phyloP scores from a whole-genome alignment of 2,113 vertebrate species.

The Dromaius novaehollandiae region DNA sequence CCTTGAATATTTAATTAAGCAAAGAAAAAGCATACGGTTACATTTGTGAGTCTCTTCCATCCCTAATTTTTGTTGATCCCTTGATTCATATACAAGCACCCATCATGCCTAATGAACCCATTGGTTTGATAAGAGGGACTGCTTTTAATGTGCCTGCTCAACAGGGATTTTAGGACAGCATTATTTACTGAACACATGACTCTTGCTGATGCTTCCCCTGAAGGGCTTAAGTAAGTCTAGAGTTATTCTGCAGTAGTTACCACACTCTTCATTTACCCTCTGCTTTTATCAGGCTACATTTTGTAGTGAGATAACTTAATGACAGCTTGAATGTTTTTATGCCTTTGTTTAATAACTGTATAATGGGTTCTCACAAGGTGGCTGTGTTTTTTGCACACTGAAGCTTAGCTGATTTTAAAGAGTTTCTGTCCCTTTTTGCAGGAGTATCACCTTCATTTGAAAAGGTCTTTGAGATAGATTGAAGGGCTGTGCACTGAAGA shows the following conservation, averaged over 20 bases:
- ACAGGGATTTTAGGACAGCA: not conserved
- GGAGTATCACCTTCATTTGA: not conserved
- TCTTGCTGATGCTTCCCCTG: not conserved
- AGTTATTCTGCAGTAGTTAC: not conserved
- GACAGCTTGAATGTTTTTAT: not conserved
- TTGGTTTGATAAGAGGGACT: fast-evolving
- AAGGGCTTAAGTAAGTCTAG: not conserved
- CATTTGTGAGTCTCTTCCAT: not conserved
- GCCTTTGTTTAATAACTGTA: not conserved
- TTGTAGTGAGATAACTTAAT: not conserved
- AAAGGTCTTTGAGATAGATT: not conserved
- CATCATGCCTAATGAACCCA: not conserved
- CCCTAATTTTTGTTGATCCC: not conserved
- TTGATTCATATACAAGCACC: not conserved
- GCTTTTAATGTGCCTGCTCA: not conserved
- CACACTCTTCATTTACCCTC: fast-evolving
- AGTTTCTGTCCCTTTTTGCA: not conserved
- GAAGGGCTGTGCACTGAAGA: not conserved
- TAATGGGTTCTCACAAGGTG: not conserved
- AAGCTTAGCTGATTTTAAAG: not conserved
- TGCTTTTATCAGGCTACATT: not conserved
- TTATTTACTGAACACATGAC: not conserved
- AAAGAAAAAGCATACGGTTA: not conserved
- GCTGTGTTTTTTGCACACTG: not conserved
- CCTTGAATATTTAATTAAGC: not conserved